Conservation (phyloP, 2,797 vertebrate species). For the Phalanger gymnotis region DNA sequence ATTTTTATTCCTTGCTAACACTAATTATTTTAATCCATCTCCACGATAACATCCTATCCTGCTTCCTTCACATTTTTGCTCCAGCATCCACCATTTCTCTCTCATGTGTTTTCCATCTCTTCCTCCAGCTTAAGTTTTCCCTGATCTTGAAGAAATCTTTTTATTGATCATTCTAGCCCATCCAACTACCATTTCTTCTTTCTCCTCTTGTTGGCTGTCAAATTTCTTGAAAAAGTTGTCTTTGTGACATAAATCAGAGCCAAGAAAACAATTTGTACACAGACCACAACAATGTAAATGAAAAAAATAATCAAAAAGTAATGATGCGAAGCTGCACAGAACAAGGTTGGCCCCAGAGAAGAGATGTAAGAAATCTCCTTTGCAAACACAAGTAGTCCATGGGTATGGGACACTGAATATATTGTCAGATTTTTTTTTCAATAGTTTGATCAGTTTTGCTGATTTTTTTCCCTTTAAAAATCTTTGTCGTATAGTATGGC, state of each 20-base stretch:
- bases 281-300: neutral
- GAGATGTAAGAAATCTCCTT: neutral
- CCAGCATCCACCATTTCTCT: neutral
- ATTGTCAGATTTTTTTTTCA: neutral
- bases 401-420: neutral
- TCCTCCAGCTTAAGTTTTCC: neutral
- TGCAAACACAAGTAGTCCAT: neutral
- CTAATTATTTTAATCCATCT: neutral
- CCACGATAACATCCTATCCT: neutral
- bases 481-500: neutral
- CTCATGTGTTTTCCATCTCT: neutral
- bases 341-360: neutral
- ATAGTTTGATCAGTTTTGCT: neutral
- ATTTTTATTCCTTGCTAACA: neutral
- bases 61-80: neutral
- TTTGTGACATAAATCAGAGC: neutral
- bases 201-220: neutral
- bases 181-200: too few relatives aligned
- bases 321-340: neutral
- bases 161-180: neutral
- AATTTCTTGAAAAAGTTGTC: neutral
- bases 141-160: neutral
- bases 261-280: neutral
- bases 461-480: neutral
- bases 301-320: neutral